A percentile compares a stretch with the other conserved stretches of the same genome.
phyloP scores from a whole-genome alignment of 2,888 invertebrate species.

The Lasioglossum vierecki region DNA sequence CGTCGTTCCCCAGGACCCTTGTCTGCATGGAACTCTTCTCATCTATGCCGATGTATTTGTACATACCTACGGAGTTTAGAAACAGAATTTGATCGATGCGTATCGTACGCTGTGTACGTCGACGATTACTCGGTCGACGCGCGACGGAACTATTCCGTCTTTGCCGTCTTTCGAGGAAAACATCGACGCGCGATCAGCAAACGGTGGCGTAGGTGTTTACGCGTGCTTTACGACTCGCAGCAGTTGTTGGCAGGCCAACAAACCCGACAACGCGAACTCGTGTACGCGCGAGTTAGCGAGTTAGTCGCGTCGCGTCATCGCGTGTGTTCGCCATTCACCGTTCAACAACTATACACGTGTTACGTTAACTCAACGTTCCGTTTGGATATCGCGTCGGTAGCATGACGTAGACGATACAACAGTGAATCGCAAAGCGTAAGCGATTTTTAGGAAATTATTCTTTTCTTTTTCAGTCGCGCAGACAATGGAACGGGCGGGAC shows the following conservation, averaged over 20 bases:
- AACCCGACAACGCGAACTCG: slow-evolving; percentile 58
- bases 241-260: slow-evolving; percentile 9
- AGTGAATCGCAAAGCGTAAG: neutral
- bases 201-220: neutral
- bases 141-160: neutral
- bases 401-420: neutral
- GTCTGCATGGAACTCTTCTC: slow-evolving; percentile 84
- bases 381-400: neutral
- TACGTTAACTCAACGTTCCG: neutral
- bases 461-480: neutral
- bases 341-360: neutral
- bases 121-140: neutral
- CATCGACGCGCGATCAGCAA: neutral
- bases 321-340: slow-evolving; percentile 15
- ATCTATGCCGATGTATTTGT: slow-evolving; percentile 90
- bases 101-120: neutral
- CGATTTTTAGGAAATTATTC: neutral
- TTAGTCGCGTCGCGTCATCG: slow-evolving; percentile 28
- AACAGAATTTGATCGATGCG: neutral
- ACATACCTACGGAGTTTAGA: slow-evolving; percentile 87
- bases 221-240: neutral
- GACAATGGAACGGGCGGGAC: neutral
- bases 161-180: neutral
- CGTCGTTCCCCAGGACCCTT: slow-evolving; percentile 81
- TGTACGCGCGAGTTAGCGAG: neutral